Evolutionary conservation across 2,888 invertebrate species (phyloP), one percentile per base, ranked within the genome.

Genomic region (Monochamus alternatus): DNA sequence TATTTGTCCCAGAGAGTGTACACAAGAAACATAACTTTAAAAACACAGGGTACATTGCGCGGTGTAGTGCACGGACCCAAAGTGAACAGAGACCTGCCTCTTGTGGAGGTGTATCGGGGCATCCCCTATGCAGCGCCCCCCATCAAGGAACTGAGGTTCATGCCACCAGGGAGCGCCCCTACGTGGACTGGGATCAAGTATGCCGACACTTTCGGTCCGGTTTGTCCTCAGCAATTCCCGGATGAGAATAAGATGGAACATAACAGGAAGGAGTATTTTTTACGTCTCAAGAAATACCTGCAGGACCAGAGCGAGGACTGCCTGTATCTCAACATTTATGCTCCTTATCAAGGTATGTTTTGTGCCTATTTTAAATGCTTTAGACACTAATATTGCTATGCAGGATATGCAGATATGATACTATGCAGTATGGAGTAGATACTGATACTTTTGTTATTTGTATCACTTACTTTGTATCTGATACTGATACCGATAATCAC

Each of bases 251-350:
- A 91, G 82, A 92, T 93, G 81, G 91, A 93, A 0, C 89, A 92
- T 77, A 93, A 92, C n/a, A 90, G 95, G 58, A 93, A 92, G 86
- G 92, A 92, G 81, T 93, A 95, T 87, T 91, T 97, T 84, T 91
- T 92, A 83, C 92, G 94, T 79, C 90, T 98, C 79, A 90, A 94
- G 83, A 92, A 94, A 2, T 94, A 93, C 89, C 88, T 95, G 70
- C 89, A 89, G 80, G 91, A 93, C 73, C 94, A 95, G 86, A 94
- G 93, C 68, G 95, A 95, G 89, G 98, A 98, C 87, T 98, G 98
- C 85, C 90, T 98, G 72, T 96, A 96, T 88, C 91, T 98, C 86
- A 98, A 98, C 89, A 93, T 98, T 78, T 98, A 97, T 88, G 94
- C 96, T 47, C 98, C 98, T 0, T 93, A 94, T 79, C 92, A 93